These are phyloP conservation scores for Macrosiphum euphorbiae DNA, from an alignment of 2,888 invertebrate species.

Conservation along the genomic window DNA sequence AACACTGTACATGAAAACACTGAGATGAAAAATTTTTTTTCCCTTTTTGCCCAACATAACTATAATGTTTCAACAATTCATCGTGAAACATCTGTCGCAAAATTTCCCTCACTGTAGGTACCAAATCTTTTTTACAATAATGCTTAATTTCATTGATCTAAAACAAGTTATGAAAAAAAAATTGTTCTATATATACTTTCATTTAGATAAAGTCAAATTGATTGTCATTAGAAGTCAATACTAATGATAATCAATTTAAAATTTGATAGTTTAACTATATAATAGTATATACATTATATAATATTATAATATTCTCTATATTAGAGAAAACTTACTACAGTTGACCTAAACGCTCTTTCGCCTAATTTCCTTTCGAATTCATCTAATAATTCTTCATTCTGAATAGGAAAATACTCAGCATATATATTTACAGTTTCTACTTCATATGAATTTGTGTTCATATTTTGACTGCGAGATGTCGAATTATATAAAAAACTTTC, in stretches of 20 bases:
- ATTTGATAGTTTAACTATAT: not conserved
- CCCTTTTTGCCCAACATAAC: not conserved
- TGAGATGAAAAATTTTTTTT: too few species aligned
- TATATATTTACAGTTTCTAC: not conserved
- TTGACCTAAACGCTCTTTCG: not conserved
- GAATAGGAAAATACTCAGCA: not conserved
- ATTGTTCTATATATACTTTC: not conserved
- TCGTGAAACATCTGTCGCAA: not conserved
- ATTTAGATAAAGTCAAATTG: not conserved
- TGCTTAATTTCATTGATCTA: not conserved
- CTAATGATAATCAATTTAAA: not conserved
- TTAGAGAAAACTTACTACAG: not conserved
- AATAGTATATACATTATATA: not conserved
- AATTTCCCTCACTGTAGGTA: not conserved
- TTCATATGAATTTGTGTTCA: too few species aligned
- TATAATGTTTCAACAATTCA: not conserved
- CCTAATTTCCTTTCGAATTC: not conserved
- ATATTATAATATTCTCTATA: too few species aligned
- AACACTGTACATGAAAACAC: too few species aligned
- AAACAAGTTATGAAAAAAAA: not conserved
- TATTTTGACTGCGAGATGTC: too few species aligned
- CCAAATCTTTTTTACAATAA: not conserved
- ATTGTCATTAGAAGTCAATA: not conserved
- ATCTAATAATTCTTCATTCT: not conserved
- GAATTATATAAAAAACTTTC: too few species aligned